Evolutionary conservation across 2,113 vertebrate genomes (phyloP), one percentile per base, ranked within the genome.

Genomic region (Zeus faber): DNA sequence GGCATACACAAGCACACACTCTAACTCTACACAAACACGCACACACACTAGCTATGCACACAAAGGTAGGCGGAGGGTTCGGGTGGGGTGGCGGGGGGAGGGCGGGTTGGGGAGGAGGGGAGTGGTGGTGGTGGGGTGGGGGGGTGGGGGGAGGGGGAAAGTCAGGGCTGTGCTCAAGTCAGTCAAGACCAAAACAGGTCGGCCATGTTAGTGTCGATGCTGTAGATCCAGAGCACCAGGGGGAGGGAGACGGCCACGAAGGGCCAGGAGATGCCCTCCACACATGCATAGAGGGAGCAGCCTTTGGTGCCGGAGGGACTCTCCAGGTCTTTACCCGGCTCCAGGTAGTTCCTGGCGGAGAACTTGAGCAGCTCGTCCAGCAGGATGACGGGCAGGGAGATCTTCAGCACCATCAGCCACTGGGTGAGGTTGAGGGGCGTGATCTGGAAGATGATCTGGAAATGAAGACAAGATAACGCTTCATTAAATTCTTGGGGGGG

Each of bases 131-230:
- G 55, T 3, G 49, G 39, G 16, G 18, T 5, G 37, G 2, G 20
- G 18, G 6, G 23, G 55, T 3, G 49, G 39, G 13, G 25, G 7
- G 17, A 17, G 49, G 47, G 26, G 52, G 65, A 76, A 74, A 70
- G 67, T 83, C 13, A 67, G 72, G 58, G 61, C 74, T 81, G 82
- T 85, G 82, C 81, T 89, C 82, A 94, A 90, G 90, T 94, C 91
- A 49, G 79, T 85, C 70, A 81, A 62, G 76, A 95, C 92, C 92
- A 95, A 84, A 99, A 99, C 94, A 99, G 95, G 82, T 98, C 94
- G 49, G 93, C 93, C 93, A 99, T 87, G 93, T 99, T 99, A 95
- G 97, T 99, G 95, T 99, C 96, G 91, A 91, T 91, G 91, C 96
- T 98, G 90, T 99, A 99, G 82, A 99, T 92, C 96, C 96, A 99